These are phyloP conservation scores for Ramphastos sulfuratus DNA, from an alignment of 2,113 vertebrate genomes.

Conservation along the genomic window DNA sequence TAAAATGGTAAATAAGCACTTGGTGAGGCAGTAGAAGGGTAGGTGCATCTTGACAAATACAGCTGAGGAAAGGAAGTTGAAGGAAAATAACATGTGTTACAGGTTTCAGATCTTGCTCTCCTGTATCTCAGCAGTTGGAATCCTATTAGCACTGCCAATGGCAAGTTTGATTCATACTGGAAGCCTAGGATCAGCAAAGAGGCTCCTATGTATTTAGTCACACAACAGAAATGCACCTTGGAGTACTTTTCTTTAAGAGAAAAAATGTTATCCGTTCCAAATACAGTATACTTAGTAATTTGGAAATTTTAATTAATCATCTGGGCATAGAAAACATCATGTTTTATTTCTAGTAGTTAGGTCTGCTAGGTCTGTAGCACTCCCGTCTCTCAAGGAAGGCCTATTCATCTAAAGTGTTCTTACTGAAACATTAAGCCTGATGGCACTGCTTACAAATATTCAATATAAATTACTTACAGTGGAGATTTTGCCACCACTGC, in stretches of 20 bases:
- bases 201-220: not conserved
- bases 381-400: not conserved
- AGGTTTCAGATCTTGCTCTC: not conserved
- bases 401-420: not conserved
- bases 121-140: not conserved
- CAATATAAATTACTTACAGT: not conserved
- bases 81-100: not conserved
- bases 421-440: not conserved
- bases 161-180: not conserved
- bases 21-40: not conserved
- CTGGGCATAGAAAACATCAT: not conserved
- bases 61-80: not conserved
- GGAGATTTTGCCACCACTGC: not conserved
- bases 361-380: not conserved
- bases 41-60: not conserved
- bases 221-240: not conserved
- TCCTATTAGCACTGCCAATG: not conserved
- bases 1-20: not conserved
- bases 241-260: not conserved
- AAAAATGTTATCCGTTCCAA: not conserved
- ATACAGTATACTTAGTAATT: not conserved
- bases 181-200: not conserved
- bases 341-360: not conserved
- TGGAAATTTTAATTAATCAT: not conserved
- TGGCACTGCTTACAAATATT: not conserved